Evolutionary conservation across 2,113 vertebrate species (phyloP), one percentile per base, ranked within the genome.

Genomic region (Hippocampus zosterae): DNA sequence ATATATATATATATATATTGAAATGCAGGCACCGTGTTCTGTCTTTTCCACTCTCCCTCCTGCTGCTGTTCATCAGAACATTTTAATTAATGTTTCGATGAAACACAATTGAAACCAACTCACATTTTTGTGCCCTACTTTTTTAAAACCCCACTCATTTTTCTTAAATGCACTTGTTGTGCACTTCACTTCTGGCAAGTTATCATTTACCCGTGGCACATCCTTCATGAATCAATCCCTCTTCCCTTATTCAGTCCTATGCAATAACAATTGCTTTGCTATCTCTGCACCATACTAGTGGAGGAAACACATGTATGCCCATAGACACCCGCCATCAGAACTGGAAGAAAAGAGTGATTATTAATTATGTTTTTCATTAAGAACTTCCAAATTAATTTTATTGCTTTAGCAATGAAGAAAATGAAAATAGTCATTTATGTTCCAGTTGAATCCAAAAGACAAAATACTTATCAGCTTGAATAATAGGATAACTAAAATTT

Each of bases 321-420:
- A 52, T 70, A 73, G 64, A 71, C 75, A 57, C 77, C 71, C 57
- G 81, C 78, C 77, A 78, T 74, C 61, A 69, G 77, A 84, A 82
- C 75, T 75, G 69, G 75, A 88, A 81, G 59, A 73, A 78, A 60
- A 16, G 23, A 18, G 5, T 1, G 29, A 78, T 68, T 85, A 73
- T 73, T 90, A 85, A 87, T 89, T 76, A 81, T 80, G 81, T 86
- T 88, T 85, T 86, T 85, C 81, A 88, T 88, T 87, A 69, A 77
- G 21, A 62, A 71, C 77, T 73, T 74, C 33, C 67, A 80, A 77
- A 75, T 84, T 81, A 71, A 70, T 76, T 75, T 77, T 82, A 77
- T 83, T 87, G 71, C 77, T 79, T 70, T 77, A 76, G 80, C 53
- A 53, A 82, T 81, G 67, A 70, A 60, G 69, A 70, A 72, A 83